phyloP scores from a whole-genome alignment of 2,797 vertebrate genomes.

The Onychomys leucogaster region DNA sequence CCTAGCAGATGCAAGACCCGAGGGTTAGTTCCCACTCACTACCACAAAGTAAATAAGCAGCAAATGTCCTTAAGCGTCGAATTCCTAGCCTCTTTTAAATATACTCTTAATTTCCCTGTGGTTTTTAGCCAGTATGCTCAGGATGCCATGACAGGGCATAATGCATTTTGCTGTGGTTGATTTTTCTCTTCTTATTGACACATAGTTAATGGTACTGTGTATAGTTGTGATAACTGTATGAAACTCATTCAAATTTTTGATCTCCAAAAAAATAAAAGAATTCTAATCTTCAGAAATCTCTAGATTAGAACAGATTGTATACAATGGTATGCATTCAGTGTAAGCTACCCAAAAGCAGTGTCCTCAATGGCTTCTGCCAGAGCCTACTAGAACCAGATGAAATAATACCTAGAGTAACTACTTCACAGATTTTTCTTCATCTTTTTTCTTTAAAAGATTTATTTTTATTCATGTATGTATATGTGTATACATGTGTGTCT shows the following conservation, averaged over 20 bases:
- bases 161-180: not conserved
- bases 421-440: slow-evolving; percentile 36
- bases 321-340: not conserved
- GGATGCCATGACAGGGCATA: not conserved
- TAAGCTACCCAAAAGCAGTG: not conserved
- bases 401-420: not conserved
- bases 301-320: not conserved
- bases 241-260: not conserved
- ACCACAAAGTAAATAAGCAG: not conserved
- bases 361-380: not conserved
- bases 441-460: not conserved
- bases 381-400: not conserved
- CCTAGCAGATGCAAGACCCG: not conserved
- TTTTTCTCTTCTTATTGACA: not conserved
- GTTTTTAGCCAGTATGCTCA: not conserved
- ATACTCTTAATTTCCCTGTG: not conserved
- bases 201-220: not conserved
- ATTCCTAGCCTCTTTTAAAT: slow-evolving; percentile 42
- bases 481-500: not conserved
- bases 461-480: not conserved
- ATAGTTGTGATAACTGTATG: slow-evolving; percentile 3
- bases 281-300: not conserved
- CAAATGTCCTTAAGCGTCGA: not conserved
- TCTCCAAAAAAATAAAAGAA: not conserved
- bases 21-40: no score